A percentile compares a stretch with the other conserved stretches of the same genome.
Evolutionary conservation across 2,888 invertebrate genomes (phyloP).

Genomic region (Tenthredo livida): DNA sequence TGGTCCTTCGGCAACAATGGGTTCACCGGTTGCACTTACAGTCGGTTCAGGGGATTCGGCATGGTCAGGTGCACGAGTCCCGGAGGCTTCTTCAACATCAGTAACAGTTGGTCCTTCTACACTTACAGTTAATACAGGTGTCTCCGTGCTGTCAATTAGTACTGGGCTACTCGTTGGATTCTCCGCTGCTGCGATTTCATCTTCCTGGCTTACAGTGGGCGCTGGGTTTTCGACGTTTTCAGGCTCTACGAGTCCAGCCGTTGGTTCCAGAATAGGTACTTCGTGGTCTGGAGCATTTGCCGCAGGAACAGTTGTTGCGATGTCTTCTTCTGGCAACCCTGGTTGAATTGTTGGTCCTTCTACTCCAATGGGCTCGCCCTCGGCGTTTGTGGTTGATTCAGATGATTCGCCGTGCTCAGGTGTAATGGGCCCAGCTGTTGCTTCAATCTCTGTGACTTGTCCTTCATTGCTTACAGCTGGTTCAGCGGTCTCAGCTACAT

Average conservation of each 20-base stretch:
- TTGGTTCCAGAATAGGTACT: conserved; percentile 21
- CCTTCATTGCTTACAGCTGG: conserved; percentile 17
- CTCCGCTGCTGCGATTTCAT: conserved; percentile 40
- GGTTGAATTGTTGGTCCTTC: conserved; percentile 9
- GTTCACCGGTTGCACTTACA: background rate
- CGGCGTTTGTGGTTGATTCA: conserved; percentile 10
- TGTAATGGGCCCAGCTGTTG: conserved; percentile 25
- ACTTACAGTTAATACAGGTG: background rate
- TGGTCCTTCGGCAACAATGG: background rate
- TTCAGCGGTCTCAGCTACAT: conserved; percentile 41
- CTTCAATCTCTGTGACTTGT: conserved; percentile 29
- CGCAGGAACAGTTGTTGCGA: conserved; percentile 35
- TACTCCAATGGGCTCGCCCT: background rate
- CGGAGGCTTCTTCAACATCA: background rate
- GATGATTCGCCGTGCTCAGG: conserved; percentile 45
- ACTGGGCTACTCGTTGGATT: conserved; percentile 39
- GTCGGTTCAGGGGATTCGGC: conserved; percentile 46
- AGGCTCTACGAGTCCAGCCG: background rate
- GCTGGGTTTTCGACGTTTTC: conserved; percentile 37
- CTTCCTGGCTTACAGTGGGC: conserved; percentile 12
- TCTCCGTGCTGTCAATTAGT: conserved; percentile 30
- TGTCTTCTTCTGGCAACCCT: background rate
- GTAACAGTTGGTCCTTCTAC: background rate
- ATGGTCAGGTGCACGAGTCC: conserved; percentile 28
- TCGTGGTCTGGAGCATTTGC: background rate